Evolutionary conservation across 2,888 invertebrate species (phyloP), one percentile per base, ranked within the genome.

Genomic region (Hirudinaria manillensis): DNA sequence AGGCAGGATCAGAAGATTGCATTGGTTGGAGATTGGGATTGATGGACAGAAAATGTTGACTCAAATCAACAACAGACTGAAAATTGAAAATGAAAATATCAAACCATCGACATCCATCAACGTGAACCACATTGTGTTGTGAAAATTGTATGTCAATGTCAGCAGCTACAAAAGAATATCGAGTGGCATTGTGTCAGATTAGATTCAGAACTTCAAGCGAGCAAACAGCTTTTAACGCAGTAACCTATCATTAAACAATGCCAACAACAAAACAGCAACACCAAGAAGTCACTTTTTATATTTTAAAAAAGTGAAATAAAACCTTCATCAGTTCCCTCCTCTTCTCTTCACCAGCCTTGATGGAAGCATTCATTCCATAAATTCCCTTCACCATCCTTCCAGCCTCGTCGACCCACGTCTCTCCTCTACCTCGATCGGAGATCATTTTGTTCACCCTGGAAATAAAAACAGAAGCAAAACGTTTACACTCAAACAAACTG

Each of bases 371-470:
- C 68, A 68, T 68, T 34, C 68, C 36, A 13, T 21, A 10, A 34
- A 68, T 68, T 29, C 36, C 36, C n/a, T 24, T 68, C 68, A 68
- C 32, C 68, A 68, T 68, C 68, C 34, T 32, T 24, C 68, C 68
- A 32, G 68, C 68, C 3, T 68, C 68, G n/a, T 36, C 21, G 7
- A 68, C 68, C 29, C 32, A n/a, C n/a, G 34, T 36, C 34, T 68
- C 36, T 24, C 36, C 68, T 6, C 36, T 61, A 10, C 29, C 61
- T 2, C 24, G 61, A 61, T 61, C 61, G 10, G 61, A 27, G 29
- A 61, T 29, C 61, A 27, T 61, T n/a, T 68, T 34, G 32, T 68
- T 68, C 34, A 68, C 68, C 68, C 68, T 68, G 68, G 29, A 61
- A 61, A 19, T 61, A 29, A 27, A 61, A 56, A 56, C 53, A 53